Evolutionary conservation across 2,797 vertebrate genomes (phyloP), one percentile per base, ranked within the genome.

Genomic region (Buceros bicornis): DNA sequence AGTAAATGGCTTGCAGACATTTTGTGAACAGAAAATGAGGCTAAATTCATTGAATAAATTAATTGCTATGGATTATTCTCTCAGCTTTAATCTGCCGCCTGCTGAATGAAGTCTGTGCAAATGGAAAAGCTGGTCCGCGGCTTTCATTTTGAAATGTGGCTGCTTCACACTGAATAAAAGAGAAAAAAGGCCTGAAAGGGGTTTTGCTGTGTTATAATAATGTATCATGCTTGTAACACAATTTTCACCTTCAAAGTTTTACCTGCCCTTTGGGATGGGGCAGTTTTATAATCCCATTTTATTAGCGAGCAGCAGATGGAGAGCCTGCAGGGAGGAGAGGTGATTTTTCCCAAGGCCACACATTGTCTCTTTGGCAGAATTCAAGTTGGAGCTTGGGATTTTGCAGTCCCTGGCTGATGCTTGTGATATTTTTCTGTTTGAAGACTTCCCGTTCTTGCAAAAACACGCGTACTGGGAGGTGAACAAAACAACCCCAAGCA

Each of bases 31-130:
- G 94, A 91, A 96, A 96, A 93, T 72, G 91, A 96, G 82, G 85
- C 80, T 88, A 91, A 90, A 96, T 78, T 95, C 87, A 93, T 83
- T 88, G 89, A 94, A 94, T 96, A 82, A 92, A 96, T 97, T 96
- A 95, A 95, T 95, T 95, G 92, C 91, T 85, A 76, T 94, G 92
- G 92, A 94, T 95, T 94, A 90, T 94, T 93, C 80, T 89, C 64
- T 76, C 58, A 37, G 71, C 86, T 94, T 88, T 94, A 90, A 95
- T 95, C 89, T 96, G 82, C 92, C 5, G 76, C 82, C 80, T 89
- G 94, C 95, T 94, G 85, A 86, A 95, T 84, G 88, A 56, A 82
- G 53, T 2, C 82, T 94, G 71, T 58, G 82, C 72, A 85, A 93
- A 93, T 82, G 82, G 94, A 64, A 94, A 72, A 91, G 71, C 84